Evolutionary conservation across 2,113 vertebrate genomes (phyloP), one percentile per base, ranked within the genome.

Genomic region (Catharus fuscescens): DNA sequence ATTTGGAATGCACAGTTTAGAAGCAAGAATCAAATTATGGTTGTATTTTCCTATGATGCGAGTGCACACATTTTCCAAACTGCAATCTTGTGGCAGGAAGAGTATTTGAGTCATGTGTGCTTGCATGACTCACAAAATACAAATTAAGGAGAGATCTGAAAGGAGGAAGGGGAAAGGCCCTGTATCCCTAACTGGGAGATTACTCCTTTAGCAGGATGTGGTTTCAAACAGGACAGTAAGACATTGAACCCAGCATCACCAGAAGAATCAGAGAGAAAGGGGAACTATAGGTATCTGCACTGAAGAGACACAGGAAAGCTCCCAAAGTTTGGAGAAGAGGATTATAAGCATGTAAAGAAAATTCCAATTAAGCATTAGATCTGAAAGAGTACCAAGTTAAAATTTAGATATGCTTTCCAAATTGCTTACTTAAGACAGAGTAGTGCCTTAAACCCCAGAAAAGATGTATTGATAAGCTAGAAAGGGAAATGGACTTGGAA

Each of bases 41-140:
- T 36, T 70, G 36, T 20, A 78, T 83, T 96, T 90, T 86, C 15
- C 8, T 91, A 57, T 8, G n/a, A 77, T 59, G 16, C 0, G 2
- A 92, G 28, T 24, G 60, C 56, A 80, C 38, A 73, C 36, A 78
- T 78, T 94, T 94, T 91, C 88, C 64, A 79, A 94, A 86, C 52
- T 56, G 60, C 60, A 94, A 29, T 83, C 76, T 77, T 96, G 87
- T 0, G 25, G 88, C 65, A 86, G 79, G 79, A 88, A 92, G 67
- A 88, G 79, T 86, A 47, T 82, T 88, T 65, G 64, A 95, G 72
- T 88, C 70, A 84, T 65, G 79, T 44, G 47, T 88, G 64, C 66
- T 93, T 80, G 66, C 34, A 76, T 93, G 85, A 93, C 42, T 96
- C 87, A 81, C 28, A 50, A 72, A 79, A 87, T 15, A 89, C 28